Evolutionary conservation across 1,140 invertebrate species (phyloP).

Genomic region (Brachystomella parvula): DNA sequence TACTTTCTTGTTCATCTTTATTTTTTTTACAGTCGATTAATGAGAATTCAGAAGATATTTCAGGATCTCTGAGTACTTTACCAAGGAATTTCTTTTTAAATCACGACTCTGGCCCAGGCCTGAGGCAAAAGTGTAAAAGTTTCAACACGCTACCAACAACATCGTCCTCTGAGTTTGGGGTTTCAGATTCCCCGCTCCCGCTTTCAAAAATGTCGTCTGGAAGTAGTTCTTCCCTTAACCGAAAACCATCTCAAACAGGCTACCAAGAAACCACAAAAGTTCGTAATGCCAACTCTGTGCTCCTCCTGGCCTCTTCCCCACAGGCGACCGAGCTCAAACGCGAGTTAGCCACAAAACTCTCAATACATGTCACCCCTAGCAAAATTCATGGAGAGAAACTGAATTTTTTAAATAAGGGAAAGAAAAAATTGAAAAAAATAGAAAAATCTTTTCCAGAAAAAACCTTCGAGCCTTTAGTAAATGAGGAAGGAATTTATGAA

Average conservation of each 20-base stretch:
- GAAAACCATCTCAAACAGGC: too few relatives aligned
- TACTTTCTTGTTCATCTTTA: too few relatives aligned
- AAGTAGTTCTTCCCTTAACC: too few relatives aligned
- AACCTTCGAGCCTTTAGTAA: too few relatives aligned
- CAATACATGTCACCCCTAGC: not conserved
- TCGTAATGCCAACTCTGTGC: conserved; percentile 26
- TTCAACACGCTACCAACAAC: conserved; percentile 20
- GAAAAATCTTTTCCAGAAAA: too few relatives aligned
- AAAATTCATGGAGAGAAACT: not conserved
- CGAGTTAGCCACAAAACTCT: conserved; percentile 29
- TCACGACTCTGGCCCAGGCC: not conserved
- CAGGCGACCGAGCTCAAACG: conserved; percentile 25
- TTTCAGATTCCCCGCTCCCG: not conserved
- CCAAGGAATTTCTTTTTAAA: conserved; percentile 34
- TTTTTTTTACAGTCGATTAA: conserved; percentile 26
- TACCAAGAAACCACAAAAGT: conserved; percentile 8
- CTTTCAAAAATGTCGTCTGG: too few relatives aligned
- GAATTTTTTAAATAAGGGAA: too few relatives aligned
- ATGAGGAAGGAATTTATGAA: too few relatives aligned
- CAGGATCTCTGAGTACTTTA: conserved; percentile 17
- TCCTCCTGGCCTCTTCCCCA: conserved; percentile 24
- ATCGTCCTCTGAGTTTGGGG: not conserved
- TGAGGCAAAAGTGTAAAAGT: conserved; percentile 34
- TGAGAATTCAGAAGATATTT: conserved; percentile 25
- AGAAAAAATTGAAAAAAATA: not conserved